Evolutionary conservation across 2,113 vertebrate species (phyloP).

Genomic region (Columba livia): DNA sequence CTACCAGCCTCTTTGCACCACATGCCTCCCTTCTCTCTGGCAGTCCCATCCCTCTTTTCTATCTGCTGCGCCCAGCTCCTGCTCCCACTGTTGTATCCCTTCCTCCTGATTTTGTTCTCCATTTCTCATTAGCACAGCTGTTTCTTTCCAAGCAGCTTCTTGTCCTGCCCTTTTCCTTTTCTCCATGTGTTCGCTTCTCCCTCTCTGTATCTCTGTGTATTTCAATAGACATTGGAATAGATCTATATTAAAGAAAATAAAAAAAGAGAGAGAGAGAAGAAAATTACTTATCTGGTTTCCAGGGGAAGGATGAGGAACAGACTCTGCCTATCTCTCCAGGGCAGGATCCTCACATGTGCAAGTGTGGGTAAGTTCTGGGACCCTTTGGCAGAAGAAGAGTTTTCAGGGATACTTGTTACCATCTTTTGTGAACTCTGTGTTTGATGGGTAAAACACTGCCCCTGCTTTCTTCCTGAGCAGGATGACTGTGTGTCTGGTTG

Average conservation of each 20-base stretch:
- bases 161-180: not conserved
- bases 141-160: not conserved
- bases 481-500: not conserved
- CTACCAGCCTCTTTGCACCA: not conserved
- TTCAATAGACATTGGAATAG: not conserved
- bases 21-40: not conserved
- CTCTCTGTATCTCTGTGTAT: not conserved
- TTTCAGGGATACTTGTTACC: not conserved
- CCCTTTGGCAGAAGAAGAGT: not conserved
- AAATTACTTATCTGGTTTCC: not conserved
- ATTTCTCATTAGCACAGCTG: not conserved
- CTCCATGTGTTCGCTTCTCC: not conserved
- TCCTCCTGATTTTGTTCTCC: not conserved
- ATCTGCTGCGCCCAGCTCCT: not conserved
- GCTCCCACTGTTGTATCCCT: not conserved
- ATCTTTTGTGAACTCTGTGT: not conserved
- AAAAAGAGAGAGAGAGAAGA: not conserved
- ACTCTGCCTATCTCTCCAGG: not conserved
- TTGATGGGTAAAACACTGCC: not conserved
- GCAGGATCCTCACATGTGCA: not conserved
- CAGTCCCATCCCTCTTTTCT: not conserved
- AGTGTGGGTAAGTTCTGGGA: not conserved
- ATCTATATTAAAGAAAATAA: not conserved
- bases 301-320: not conserved
- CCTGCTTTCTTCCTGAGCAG: not conserved